phyloP scores from a whole-genome alignment of 2,797 vertebrate genomes.

The Tenualosa thibaudeaui region DNA sequence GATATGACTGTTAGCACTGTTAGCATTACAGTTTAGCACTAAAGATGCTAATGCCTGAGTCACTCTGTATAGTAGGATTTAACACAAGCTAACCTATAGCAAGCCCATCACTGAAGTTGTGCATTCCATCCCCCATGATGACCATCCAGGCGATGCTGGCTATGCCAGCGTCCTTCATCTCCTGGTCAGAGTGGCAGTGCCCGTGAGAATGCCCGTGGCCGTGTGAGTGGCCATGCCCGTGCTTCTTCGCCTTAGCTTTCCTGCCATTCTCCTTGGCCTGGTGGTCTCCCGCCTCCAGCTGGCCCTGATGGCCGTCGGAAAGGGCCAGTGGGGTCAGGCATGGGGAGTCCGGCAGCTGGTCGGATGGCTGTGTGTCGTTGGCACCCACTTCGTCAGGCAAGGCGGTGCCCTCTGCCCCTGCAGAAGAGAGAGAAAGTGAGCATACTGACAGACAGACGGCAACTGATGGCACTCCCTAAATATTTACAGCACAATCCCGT shows the following conservation, averaged over 20 bases:
- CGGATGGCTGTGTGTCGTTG: constrained; percentile 87
- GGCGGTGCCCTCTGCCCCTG: not conserved
- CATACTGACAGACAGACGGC: not conserved
- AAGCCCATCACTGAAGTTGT: constrained; percentile 97
- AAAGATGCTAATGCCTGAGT: too few relatives aligned
- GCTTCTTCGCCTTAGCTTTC: constrained; percentile 74
- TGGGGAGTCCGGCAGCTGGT: constrained; percentile 83
- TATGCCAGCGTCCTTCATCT: constrained; percentile 94
- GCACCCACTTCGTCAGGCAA: constrained; percentile 52
- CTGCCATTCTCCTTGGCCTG: constrained; percentile 57
- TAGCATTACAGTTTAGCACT: too few relatives aligned
- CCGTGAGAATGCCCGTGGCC: constrained; percentile 89
- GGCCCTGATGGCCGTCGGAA: not conserved
- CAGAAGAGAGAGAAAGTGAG: not conserved
- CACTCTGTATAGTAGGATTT: not conserved
- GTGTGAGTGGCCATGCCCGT: constrained; percentile 75
- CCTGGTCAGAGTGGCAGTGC: constrained; percentile 95
- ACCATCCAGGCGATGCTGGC: constrained; percentile 99
- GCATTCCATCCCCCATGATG: constrained; percentile 99
- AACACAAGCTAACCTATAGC: constrained; percentile 83
- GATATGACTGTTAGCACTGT: not conserved
- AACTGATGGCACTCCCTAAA: not conserved
- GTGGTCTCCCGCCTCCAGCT: constrained; percentile 16
- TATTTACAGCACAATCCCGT: not conserved
- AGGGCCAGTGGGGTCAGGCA: constrained; percentile 72